phyloP scores from a whole-genome alignment of 2,888 invertebrate genomes.

The Pediacus dermestoides region DNA sequence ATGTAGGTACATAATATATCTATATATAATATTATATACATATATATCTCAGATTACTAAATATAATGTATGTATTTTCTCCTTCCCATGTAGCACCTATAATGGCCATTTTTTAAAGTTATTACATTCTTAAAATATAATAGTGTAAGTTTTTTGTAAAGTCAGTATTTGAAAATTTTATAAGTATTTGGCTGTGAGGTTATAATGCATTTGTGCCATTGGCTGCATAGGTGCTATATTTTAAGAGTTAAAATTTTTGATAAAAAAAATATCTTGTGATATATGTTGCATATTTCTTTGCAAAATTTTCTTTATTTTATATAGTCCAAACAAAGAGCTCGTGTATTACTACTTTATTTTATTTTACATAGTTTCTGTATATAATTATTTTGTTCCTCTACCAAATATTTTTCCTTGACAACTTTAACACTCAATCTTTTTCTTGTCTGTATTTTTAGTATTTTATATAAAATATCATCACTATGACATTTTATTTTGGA shows the following conservation, averaged over 20 bases:
- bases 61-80: conserved; percentile 20
- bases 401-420: conserved; percentile 11
- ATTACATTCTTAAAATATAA: conserved; percentile 8
- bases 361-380: conserved; percentile 18
- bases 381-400: conserved; percentile 11
- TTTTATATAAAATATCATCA: too few species aligned
- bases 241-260: conserved; percentile 31
- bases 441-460: conserved; percentile 17
- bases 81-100: conserved; percentile 44
- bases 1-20: too few species aligned
- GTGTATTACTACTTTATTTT: conserved; percentile 12
- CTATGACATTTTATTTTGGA: too few species aligned
- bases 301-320: conserved; percentile 20
- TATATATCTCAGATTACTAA: conserved; percentile 14
- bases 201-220: conserved; percentile 50
- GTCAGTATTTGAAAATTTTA: conserved; percentile 47
- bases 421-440: conserved; percentile 12
- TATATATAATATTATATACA: too few species aligned
- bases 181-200: conserved; percentile 49
- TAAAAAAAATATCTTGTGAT: conserved; percentile 41
- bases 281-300: conserved; percentile 38
- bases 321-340: conserved; percentile 13
- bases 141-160: conserved; percentile 28
- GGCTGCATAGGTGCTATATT: conserved; percentile 46
- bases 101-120: conserved; percentile 31